Evolutionary conservation across 2,888 invertebrate species (phyloP).

Genomic region (Thecophora atra): DNA sequence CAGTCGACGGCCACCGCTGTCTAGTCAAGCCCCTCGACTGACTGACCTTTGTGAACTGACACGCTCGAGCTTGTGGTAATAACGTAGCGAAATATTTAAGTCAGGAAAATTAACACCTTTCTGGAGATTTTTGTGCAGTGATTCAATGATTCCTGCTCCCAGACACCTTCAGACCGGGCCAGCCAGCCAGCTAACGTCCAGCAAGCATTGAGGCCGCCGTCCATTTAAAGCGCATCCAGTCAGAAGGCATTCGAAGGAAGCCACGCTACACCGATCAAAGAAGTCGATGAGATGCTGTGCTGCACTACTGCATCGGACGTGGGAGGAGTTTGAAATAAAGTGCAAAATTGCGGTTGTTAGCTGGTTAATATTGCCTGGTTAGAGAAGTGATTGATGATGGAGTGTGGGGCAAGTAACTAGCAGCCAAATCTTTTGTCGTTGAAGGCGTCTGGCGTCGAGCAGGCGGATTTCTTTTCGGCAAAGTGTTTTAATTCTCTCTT

Average conservation of each 20-base stretch:
- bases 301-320: constrained; percentile 11
- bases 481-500: background rate
- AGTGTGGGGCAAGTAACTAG: background rate
- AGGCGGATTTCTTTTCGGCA: background rate
- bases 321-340: constrained; percentile 36
- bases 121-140: constrained; percentile 52
- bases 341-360: constrained; percentile 32
- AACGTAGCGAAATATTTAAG: constrained; percentile 65
- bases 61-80: constrained; percentile 65
- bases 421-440: constrained; percentile 16
- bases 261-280: background rate
- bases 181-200: background rate
- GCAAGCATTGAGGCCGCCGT: background rate
- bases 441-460: background rate
- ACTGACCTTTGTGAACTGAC: constrained; percentile 65
- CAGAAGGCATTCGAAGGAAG: background rate
- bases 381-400: constrained; percentile 31
- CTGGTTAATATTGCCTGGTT: constrained; percentile 10
- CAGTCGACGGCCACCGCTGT: background rate
- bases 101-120: constrained; percentile 66
- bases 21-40: constrained; percentile 27
- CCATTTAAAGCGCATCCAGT: background rate
- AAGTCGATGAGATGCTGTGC: background rate
- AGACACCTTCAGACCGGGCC: background rate
- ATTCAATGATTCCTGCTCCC: constrained; percentile 15